phyloP scores from a whole-genome alignment of 2,888 invertebrate genomes.

The Spilarctia lutea region DNA sequence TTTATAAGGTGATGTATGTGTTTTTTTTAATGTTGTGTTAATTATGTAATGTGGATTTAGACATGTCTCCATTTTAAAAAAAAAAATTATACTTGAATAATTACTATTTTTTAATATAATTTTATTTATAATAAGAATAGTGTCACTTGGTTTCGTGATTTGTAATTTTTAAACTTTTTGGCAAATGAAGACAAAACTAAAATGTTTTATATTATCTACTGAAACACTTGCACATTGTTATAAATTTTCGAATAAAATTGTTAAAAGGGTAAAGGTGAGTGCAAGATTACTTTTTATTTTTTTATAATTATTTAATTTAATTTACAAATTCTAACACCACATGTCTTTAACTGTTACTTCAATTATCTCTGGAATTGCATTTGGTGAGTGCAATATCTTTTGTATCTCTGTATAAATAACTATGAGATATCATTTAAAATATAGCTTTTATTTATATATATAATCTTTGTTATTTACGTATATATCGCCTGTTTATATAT shows the following conservation, averaged over 20 bases:
- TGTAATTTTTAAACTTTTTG: not conserved
- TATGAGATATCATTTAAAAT: not conserved
- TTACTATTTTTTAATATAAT: not conserved
- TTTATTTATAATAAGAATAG: not conserved
- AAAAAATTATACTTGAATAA: not conserved
- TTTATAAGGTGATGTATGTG: constrained; percentile 40
- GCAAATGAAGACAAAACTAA: not conserved
- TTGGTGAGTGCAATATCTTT: not conserved
- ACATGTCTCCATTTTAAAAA: not conserved
- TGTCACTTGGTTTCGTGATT: not conserved
- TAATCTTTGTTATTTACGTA: no score
- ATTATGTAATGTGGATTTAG: not conserved
- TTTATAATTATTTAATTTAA: not conserved
- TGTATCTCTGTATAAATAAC: not conserved
- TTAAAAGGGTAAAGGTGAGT: not conserved
- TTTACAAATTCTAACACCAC: not conserved
- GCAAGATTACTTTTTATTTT: no score
- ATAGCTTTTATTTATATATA: no score
- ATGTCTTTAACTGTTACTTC: constrained; percentile 4
- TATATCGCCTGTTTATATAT: no score
- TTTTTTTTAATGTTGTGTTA: not conserved
- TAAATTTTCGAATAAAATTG: not conserved
- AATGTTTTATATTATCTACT: not conserved
- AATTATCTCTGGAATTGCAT: constrained; percentile 16
- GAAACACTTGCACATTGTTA: not conserved